Evolutionary conservation across 2,113 vertebrate genomes (phyloP).

Genomic region (Aythya baeri): DNA sequence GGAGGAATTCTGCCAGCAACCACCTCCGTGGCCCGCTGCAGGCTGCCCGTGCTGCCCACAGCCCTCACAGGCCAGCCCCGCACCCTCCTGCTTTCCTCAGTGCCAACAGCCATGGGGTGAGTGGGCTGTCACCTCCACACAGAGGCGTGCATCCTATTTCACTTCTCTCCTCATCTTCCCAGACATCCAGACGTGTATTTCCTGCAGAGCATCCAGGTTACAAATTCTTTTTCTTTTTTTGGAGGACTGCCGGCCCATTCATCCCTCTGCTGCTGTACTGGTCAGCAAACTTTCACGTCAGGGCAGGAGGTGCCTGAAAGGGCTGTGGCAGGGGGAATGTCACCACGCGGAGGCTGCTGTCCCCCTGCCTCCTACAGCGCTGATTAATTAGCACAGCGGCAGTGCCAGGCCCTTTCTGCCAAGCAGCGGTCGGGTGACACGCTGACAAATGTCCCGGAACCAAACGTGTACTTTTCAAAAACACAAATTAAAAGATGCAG

Average conservation of each 20-base stretch:
- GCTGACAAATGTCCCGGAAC: background rate
- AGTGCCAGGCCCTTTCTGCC: background rate
- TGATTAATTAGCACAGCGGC: background rate
- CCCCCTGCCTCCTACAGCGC: background rate
- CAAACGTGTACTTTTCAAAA: background rate
- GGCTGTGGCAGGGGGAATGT: fast-evolving
- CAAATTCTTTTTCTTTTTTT: too few relatives aligned
- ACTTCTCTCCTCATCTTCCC: background rate
- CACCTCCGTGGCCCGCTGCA: background rate
- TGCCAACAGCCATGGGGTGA: background rate
- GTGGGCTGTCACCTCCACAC: background rate
- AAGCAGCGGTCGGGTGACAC: background rate
- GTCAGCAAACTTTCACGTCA: fast-evolving
- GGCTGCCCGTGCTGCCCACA: background rate
- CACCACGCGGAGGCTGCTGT: background rate
- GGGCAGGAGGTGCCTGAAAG: background rate
- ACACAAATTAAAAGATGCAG: constrained; percentile 18
- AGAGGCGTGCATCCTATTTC: background rate
- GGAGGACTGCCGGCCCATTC: background rate
- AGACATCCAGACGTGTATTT: background rate
- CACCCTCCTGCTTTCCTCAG: background rate
- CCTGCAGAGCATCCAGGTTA: background rate
- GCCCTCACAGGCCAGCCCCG: background rate
- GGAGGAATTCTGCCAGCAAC: background rate
- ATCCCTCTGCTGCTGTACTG: background rate